These are phyloP conservation scores for Melanchra persicariae DNA, from an alignment of 2,888 invertebrate species.

Conservation along the genomic window DNA sequence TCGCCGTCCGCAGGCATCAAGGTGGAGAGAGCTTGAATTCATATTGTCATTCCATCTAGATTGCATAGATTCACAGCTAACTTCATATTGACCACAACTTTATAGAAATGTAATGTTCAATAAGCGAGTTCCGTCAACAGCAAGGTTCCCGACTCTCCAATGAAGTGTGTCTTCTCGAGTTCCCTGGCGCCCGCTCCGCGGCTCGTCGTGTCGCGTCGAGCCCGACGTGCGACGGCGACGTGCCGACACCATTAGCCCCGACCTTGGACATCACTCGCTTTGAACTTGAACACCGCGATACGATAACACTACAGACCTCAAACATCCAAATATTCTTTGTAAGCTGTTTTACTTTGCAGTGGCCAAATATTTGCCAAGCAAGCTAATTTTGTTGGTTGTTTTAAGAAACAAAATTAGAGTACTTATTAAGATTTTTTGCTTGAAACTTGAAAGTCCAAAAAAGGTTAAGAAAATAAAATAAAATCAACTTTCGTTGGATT, in stretches of 20 bases:
- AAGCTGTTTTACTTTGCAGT: conserved; percentile 2
- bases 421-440: neutral
- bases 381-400: neutral
- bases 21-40: too few species aligned
- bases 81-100: neutral
- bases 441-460: neutral
- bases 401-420: neutral
- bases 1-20: too few species aligned
- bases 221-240: too few species aligned
- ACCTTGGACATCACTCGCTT: conserved; percentile 41
- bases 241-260: conserved; percentile 37
- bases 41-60: too few species aligned
- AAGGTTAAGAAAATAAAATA: too few species aligned
- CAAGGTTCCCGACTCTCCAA: neutral
- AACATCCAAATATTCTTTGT: conserved; percentile 1
- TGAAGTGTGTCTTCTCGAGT: neutral
- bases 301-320: conserved; percentile 9
- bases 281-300: conserved; percentile 24
- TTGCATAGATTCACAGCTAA: too few species aligned
- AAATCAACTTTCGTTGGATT: too few species aligned
- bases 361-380: neutral
- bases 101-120: neutral
- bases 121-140: neutral
- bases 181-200: neutral
- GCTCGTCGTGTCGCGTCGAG: neutral